These are phyloP conservation scores for Motacilla tschutschensis DNA, from an alignment of 2,113 vertebrate species.

Conservation along the genomic window DNA sequence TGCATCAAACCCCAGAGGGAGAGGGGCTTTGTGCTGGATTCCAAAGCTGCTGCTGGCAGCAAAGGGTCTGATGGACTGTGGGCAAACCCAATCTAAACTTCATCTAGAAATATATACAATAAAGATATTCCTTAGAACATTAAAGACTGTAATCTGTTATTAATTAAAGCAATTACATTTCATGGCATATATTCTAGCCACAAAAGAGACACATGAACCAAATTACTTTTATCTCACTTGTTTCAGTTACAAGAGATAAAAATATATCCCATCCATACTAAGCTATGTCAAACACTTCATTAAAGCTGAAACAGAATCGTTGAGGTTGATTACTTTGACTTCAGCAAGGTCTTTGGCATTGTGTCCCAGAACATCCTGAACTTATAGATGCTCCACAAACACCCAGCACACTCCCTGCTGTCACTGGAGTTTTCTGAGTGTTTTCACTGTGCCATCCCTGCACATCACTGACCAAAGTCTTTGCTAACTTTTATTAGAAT, in stretches of 20 bases:
- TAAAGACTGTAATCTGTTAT: conserved; percentile 52
- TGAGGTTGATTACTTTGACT: rapidly evolving
- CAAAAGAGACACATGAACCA: conserved; percentile 46
- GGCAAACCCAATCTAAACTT: neutral
- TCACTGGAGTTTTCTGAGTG: neutral
- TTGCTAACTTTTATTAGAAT: neutral
- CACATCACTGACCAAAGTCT: neutral
- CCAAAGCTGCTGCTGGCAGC: neutral
- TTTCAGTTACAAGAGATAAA: neutral
- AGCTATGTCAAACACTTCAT: neutral
- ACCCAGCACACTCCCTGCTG: neutral
- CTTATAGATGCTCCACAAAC: neutral
- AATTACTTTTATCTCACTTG: neutral
- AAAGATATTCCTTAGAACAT: conserved; percentile 23
- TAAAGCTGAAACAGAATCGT: neutral
- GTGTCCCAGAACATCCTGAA: neutral
- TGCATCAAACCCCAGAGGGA: rapidly evolving
- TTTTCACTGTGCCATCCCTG: neutral
- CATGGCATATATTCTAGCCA: conserved; percentile 52
- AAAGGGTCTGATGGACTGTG: neutral
- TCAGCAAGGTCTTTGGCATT: neutral
- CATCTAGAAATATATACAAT: neutral
- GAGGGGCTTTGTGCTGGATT: neutral
- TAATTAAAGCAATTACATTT: conserved; percentile 62
- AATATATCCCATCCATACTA: neutral